Conservation (phyloP, 2,888 invertebrate species). For the Aphidoletes aphidimyza region DNA sequence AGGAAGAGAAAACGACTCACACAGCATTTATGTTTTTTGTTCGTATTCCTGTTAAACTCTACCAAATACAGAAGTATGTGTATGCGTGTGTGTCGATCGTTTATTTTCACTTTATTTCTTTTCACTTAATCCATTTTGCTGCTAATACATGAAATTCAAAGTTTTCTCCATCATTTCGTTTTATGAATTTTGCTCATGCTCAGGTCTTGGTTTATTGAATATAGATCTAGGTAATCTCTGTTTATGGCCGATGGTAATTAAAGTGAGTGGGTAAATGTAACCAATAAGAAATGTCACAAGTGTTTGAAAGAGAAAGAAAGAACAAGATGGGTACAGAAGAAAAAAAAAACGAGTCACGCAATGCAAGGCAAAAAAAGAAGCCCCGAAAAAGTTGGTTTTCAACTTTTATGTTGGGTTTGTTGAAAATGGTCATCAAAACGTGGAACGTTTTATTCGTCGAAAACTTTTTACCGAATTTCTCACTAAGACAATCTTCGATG, state of each 20-base stretch:
- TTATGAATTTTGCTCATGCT: not conserved
- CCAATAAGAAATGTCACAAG: not conserved
- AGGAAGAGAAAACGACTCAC: too few relatives aligned
- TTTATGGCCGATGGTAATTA: conserved; percentile 43
- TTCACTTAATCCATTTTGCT: conserved; percentile 40
- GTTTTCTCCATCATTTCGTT: conserved; percentile 3
- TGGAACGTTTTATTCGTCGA: not conserved
- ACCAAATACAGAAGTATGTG: not conserved
- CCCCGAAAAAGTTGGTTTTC: not conserved
- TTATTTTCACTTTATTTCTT: conserved; percentile 45
- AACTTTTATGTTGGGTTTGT: not conserved
- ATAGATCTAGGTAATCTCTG: conserved; percentile 42
- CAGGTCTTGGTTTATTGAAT: conserved; percentile 36
- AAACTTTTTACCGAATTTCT: conserved; percentile 11
- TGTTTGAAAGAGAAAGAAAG: not conserved
- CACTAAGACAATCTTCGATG: not conserved
- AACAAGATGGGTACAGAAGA: not conserved
- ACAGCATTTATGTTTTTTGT: too few relatives aligned
- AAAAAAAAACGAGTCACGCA: not conserved
- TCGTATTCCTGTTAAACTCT: not conserved
- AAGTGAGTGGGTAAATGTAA: conserved; percentile 16
- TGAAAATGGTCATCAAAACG: not conserved
- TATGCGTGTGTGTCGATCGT: not conserved
- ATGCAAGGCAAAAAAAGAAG: not conserved
- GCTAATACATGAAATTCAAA: conserved; percentile 25